These are phyloP conservation scores for Platysternon megacephalum DNA, from an alignment of 2,113 vertebrate species.

Conservation along the genomic window DNA sequence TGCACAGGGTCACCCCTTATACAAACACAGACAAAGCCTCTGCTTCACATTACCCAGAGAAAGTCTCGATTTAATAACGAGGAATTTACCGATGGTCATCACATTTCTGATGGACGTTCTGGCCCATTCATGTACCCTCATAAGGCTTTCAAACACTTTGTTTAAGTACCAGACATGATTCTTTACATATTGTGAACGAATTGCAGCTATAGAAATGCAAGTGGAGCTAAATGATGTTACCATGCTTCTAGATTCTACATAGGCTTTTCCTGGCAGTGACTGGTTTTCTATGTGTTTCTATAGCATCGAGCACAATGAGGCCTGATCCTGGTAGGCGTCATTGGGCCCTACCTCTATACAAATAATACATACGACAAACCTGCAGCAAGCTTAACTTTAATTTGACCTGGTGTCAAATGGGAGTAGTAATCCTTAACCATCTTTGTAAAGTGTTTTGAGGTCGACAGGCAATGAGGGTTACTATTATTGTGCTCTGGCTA, in stretches of 20 bases:
- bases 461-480: neutral
- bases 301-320: neutral
- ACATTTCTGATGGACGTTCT: neutral
- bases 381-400: neutral
- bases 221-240: neutral
- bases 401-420: neutral
- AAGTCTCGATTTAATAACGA: neutral
- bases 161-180: neutral
- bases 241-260: neutral
- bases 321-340: neutral
- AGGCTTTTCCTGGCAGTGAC: neutral
- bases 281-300: neutral
- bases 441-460: neutral
- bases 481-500: neutral
- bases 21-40: neutral
- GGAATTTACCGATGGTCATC: rapidly evolving
- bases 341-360: neutral
- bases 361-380: neutral
- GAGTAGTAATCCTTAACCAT: neutral
- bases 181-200: neutral
- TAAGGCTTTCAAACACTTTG: neutral
- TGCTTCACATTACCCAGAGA: neutral
- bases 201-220: neutral
- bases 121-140: neutral
- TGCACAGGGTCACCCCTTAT: neutral